A percentile compares a stretch with the other conserved stretches of the same genome.
These are phyloP conservation scores for Scaeva pyrastri DNA, from an alignment of 2,888 invertebrate species.

Conservation along the genomic window DNA sequence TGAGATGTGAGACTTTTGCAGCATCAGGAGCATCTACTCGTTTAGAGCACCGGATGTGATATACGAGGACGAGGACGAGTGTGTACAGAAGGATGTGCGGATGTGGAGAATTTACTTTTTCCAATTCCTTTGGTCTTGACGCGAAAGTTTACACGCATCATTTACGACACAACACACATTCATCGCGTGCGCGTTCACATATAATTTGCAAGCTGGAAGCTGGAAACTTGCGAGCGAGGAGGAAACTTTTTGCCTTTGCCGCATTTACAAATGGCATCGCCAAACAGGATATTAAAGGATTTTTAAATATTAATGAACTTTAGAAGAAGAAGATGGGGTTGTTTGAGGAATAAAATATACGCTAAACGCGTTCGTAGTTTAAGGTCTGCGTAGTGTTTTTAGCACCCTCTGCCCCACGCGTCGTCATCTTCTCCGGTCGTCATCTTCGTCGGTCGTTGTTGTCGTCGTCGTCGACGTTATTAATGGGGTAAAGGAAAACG, in stretches of 20 bases:
- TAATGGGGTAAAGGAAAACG: slow-evolving; percentile 12
- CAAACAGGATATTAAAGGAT: slow-evolving; percentile 66
- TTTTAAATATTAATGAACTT: slow-evolving; percentile 72
- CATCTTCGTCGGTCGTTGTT: background rate
- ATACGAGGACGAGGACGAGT: too few species aligned
- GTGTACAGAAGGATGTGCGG: background rate
- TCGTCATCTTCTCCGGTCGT: background rate
- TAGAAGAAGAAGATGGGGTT: slow-evolving; percentile 40
- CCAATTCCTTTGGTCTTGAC: slow-evolving; percentile 29
- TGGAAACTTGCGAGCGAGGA: slow-evolving; percentile 1
- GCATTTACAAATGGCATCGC: background rate
- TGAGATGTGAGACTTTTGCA: background rate
- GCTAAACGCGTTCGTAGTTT: slow-evolving; percentile 37
- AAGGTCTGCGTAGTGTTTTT: slow-evolving; percentile 44
- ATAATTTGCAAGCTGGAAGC: background rate
- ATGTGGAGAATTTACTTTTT: slow-evolving; percentile 1
- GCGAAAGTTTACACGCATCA: slow-evolving; percentile 42
- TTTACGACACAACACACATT: slow-evolving; percentile 19
- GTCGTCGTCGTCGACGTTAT: slow-evolving; percentile 2
- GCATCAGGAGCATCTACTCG: too few species aligned
- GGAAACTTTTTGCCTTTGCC: slow-evolving; percentile 3
- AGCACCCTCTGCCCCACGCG: background rate
- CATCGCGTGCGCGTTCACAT: background rate
- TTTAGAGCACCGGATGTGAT: slow-evolving; percentile 1
- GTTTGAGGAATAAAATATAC: slow-evolving; percentile 4